Base-by-base conservation (phyloP, 1,140 invertebrate genomes). In the Eurytemora carolleeae region DNA sequence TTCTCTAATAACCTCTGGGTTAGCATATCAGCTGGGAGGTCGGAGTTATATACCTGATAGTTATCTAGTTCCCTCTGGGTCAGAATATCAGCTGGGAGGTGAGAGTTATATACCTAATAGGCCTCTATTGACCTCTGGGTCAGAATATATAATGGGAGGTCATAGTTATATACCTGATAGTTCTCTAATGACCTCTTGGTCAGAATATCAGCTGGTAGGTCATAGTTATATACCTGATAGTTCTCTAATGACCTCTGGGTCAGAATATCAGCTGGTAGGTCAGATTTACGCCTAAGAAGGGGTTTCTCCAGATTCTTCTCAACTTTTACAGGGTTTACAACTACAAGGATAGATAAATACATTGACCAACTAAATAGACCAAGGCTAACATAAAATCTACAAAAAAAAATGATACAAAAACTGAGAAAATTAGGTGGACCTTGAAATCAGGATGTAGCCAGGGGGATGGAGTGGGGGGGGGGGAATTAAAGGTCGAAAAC, bases 211-310 rank as follows among this genome's bases (percentile, higher is more conserved):
- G n/a, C n/a, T n/a, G n/a, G n/a, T n/a, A n/a, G n/a, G n/a, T 95
- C 90, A 17, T n/a, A 44, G n/a, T 12, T 44, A 44, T 44, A 12
- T 12, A 44, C 31, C 31, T 44, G 90, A 76, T 95, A 89, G 71
- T 88, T 87, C 70, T 82, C 86, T 62, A 95, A 78, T 65, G 88
- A 88, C 70, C 84, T 84, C 67, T 92, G 82, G 25, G 87, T 94
- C 69, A 83, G 83, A 64, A 83, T 80, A 76, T 95, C 90, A 69
- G 90, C 85, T 23, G 90, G 90, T 71, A 95, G 76, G 74, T 95
- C 90, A 17, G 89, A 94, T 76, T 95, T 96, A 71, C 88, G 83
- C 72, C 90, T 80, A 53, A 95, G 75, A 65, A 95, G 75, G 23
- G 87, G 87, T 73, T 91, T 91, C 61, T 83, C 83, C 72, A 81